phyloP scores from a whole-genome alignment of 2,888 invertebrate genomes.

The Tricholauxania praeusta region DNA sequence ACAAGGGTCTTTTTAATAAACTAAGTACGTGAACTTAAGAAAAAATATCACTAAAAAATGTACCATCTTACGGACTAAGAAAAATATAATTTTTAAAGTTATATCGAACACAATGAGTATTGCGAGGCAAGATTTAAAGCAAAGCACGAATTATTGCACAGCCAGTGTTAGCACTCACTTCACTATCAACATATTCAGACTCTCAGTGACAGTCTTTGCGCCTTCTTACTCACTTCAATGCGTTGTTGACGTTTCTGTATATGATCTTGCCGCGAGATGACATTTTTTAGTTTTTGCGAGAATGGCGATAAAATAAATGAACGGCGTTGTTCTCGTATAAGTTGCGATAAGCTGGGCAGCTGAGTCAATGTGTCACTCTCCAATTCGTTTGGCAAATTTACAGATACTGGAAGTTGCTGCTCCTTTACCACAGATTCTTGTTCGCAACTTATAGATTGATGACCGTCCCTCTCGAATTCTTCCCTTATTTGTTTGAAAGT shows the following conservation, averaged over 20 bases:
- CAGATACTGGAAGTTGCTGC: neutral
- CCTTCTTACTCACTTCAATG: slow-evolving; percentile 45
- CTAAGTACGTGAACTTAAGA: too few species aligned
- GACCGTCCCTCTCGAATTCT: neutral
- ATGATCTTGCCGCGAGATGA: slow-evolving; percentile 46
- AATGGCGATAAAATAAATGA: slow-evolving; percentile 44
- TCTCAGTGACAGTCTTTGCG: slow-evolving; percentile 44
- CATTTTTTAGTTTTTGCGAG: slow-evolving; percentile 40
- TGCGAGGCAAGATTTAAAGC: too few species aligned
- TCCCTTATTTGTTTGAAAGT: too few species aligned
- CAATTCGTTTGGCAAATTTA: neutral
- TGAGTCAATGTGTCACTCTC: slow-evolving; percentile 38
- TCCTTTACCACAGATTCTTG: neutral
- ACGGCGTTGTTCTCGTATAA: slow-evolving; percentile 44
- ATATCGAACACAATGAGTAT: too few species aligned
- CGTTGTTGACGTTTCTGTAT: slow-evolving; percentile 49
- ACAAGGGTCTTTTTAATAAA: too few species aligned
- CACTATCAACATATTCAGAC: slow-evolving; percentile 31
- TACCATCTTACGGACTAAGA: too few species aligned
- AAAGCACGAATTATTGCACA: slow-evolving; percentile 9
- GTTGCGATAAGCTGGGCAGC: slow-evolving; percentile 44
- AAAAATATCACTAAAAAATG: too few species aligned
- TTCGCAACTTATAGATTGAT: neutral
- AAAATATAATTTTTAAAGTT: too few species aligned
- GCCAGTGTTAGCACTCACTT: neutral